phyloP scores from a whole-genome alignment of 2,888 invertebrate genomes.

The Dryococelus australis region DNA sequence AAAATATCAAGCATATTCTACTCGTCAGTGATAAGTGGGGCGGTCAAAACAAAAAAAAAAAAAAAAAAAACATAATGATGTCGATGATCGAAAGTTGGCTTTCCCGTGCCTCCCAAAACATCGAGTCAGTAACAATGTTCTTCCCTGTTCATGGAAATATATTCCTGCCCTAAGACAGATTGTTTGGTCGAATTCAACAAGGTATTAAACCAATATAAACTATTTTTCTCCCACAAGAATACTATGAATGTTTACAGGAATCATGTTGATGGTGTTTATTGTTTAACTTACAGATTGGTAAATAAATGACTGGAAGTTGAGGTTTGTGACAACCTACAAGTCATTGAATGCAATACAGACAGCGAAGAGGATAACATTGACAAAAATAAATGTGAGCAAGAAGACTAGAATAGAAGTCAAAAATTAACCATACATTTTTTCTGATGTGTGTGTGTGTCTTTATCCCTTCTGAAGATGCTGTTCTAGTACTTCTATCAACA shows the following conservation, averaged over 20 bases:
- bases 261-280: not conserved
- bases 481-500: not conserved
- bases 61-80: no score
- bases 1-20: not conserved
- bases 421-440: not conserved
- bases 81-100: not conserved
- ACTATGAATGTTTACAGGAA: not conserved
- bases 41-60: no score
- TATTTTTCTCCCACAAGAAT: no score
- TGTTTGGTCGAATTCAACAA: slow-evolving; percentile 7
- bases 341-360: not conserved
- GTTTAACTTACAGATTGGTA: not conserved
- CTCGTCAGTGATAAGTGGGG: no score
- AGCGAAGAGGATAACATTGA: not conserved
- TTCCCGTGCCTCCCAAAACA: not conserved
- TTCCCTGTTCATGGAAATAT: not conserved
- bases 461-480: not conserved
- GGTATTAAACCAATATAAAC: no score
- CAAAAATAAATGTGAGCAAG: not conserved
- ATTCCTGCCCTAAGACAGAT: not conserved
- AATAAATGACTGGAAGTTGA: not conserved
- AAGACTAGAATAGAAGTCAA: not conserved
- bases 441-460: not conserved
- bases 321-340: slow-evolving; percentile 11
- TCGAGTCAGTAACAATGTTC: not conserved